A percentile compares a stretch with the other conserved stretches of the same genome.
Conservation (phyloP, 2,888 invertebrate species). For the Acanthopleura granulata region DNA sequence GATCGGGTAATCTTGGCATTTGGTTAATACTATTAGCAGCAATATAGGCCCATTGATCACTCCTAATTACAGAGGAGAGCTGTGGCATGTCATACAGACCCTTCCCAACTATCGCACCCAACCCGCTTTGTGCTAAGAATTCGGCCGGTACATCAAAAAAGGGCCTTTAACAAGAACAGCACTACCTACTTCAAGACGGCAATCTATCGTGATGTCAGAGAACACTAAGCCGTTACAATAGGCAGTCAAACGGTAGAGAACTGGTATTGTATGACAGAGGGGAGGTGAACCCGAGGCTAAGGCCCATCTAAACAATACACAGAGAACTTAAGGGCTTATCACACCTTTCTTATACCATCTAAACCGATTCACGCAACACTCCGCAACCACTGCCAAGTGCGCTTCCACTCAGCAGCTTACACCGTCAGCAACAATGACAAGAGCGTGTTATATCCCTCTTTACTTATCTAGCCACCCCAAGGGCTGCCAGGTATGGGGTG, state of each 20-base stretch:
- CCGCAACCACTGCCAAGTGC: not conserved
- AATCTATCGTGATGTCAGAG: constrained; percentile 4
- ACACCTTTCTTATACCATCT: not conserved
- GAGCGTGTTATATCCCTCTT: no score
- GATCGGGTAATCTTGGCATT: no score
- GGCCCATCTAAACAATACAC: not conserved
- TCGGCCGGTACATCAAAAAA: constrained; percentile 1
- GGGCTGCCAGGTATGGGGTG: no score
- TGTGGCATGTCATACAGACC: no score
- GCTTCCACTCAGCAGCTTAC: no score
- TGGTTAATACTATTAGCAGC: no score
- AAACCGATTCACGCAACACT: not conserved
- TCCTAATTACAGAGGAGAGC: no score
- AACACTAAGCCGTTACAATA: not conserved
- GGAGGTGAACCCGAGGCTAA: not conserved
- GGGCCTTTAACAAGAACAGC: not conserved
- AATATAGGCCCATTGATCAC: no score
- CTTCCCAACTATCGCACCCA: no score
- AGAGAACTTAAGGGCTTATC: not conserved
- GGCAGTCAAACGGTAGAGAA: not conserved
- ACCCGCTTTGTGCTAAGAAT: not conserved
- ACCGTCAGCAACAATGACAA: no score
- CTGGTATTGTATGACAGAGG: constrained; percentile 3
- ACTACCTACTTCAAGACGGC: not conserved
- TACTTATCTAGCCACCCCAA: no score